Evolutionary conservation across 2,113 vertebrate species (phyloP).

Genomic region (Petroica traversi): DNA sequence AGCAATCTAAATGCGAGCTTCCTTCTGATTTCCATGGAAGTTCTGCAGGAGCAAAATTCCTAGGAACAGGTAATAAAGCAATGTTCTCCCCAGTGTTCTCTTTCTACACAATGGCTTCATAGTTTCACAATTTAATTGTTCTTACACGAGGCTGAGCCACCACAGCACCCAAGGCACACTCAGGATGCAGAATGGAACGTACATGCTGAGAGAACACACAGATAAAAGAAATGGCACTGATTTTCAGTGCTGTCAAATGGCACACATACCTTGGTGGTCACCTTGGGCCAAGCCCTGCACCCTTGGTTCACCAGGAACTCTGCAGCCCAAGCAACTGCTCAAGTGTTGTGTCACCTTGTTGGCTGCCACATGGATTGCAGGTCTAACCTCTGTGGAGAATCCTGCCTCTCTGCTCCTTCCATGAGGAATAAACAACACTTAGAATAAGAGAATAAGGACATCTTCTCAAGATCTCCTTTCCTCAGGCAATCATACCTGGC

Average conservation of each 20-base stretch:
- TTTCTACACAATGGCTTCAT: neutral
- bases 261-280: neutral
- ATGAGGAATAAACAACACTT: neutral
- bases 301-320: neutral
- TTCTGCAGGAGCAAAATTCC: neutral
- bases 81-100: neutral
- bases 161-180: neutral
- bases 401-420: neutral
- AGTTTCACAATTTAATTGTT: neutral
- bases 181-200: neutral
- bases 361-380: rapidly evolving
- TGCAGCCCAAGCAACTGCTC: rapidly evolving
- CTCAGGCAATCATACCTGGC: neutral
- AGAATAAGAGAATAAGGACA: neutral
- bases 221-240: rapidly evolving
- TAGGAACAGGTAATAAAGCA: neutral
- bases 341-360: neutral
- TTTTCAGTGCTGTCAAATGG: neutral
- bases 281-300: neutral
- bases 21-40: neutral
- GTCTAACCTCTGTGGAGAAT: neutral
- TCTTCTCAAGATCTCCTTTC: neutral
- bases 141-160: neutral
- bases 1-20: neutral
- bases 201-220: rapidly evolving